Evolutionary conservation across 30 jellyfish, hydroid and myxozoan genomes (phyloP).

Genomic region (Clytia hemisphaerica): DNA sequence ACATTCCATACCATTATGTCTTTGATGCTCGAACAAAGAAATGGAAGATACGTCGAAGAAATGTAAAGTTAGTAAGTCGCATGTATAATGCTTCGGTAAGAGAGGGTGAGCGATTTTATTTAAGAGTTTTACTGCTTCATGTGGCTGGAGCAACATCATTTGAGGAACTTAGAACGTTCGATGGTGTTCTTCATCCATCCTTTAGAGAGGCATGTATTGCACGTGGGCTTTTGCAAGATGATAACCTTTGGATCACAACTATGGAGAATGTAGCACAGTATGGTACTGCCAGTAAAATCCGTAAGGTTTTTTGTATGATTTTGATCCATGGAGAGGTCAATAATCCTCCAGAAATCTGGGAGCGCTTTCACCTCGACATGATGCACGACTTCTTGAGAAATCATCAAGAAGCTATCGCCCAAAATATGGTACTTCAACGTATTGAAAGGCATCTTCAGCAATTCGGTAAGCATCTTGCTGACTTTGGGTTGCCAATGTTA

Average conservation of each 20-base stretch:
- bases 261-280: neutral
- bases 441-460: neutral
- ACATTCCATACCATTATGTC: conserved; percentile 36
- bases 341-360: neutral
- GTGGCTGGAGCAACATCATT: conserved; percentile 61
- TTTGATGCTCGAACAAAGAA: neutral
- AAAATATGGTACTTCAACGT: neutral
- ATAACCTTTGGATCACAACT: neutral
- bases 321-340: neutral
- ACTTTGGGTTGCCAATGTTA: neutral
- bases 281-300: neutral
- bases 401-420: neutral
- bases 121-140: conserved; percentile 21
- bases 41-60: conserved; percentile 21
- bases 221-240: conserved; percentile 43
- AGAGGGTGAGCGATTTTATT: conserved; percentile 32
- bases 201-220: conserved; percentile 57
- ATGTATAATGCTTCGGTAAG: conserved; percentile 38
- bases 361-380: neutral
- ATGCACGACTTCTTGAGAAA: neutral
- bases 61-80: conserved; percentile 29
- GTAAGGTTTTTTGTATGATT: too few relatives aligned
- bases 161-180: conserved; percentile 38
- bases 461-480: neutral
- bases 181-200: conserved; percentile 40